Conservation (phyloP, 2,797 vertebrate species). For the Poeciliopsis paucimaculata region DNA sequence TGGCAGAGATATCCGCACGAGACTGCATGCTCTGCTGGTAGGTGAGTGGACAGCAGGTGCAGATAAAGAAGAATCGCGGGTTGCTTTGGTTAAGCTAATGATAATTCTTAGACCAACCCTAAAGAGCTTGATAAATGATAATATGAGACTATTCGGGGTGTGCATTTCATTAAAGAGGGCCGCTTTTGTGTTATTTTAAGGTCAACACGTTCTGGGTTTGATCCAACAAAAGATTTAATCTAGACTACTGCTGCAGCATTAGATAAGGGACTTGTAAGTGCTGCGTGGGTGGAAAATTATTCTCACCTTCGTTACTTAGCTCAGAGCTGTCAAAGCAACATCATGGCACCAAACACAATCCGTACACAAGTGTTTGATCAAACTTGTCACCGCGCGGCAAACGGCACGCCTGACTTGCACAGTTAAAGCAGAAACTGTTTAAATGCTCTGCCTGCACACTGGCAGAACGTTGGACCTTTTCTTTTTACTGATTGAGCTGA, state of each 20-base stretch:
- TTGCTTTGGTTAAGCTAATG: slow-evolving; percentile 21
- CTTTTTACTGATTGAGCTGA: slow-evolving; percentile 25
- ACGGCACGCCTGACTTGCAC: slow-evolving; percentile 19
- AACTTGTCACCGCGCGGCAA: slow-evolving; percentile 18
- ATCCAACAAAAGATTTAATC: slow-evolving; percentile 51
- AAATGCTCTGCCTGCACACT: slow-evolving; percentile 25
- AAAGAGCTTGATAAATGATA: slow-evolving; percentile 8
- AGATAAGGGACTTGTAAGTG: slow-evolving; percentile 65
- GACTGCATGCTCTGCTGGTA: slow-evolving; percentile 39
- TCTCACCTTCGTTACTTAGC: slow-evolving; percentile 66
- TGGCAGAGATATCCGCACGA: slow-evolving; percentile 49
- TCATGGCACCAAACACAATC: slow-evolving; percentile 41
- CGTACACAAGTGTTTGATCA: slow-evolving; percentile 37
- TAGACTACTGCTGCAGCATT: slow-evolving; percentile 49
- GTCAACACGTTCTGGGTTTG: slow-evolving; percentile 45
- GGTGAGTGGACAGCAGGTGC: slow-evolving; percentile 8
- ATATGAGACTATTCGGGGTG: slow-evolving; percentile 25
- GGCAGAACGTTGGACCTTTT: background rate
- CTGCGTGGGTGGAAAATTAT: slow-evolving; percentile 64
- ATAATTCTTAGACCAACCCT: slow-evolving; percentile 19
- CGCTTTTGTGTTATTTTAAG: slow-evolving; percentile 25
- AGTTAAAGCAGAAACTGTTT: slow-evolving; percentile 32
- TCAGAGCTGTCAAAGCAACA: slow-evolving; percentile 57
- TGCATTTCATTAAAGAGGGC: slow-evolving; percentile 10
- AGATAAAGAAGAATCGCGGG: slow-evolving; percentile 2